Conservation (phyloP, 2,888 invertebrate species). For the Drosophila lacicola region DNA sequence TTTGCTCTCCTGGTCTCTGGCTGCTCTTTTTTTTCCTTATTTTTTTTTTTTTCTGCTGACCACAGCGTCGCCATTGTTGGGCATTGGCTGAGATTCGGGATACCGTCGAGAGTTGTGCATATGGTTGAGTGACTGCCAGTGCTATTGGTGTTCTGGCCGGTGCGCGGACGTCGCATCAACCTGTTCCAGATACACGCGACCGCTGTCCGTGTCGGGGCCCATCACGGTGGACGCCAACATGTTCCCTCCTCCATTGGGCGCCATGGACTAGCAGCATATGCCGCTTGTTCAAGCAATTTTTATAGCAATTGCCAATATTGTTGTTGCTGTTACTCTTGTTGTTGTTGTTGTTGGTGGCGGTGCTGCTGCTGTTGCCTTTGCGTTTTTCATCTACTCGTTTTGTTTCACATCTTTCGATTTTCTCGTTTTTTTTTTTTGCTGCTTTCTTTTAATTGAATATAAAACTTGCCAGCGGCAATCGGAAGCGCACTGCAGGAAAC, state of each 20-base stretch:
- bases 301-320: conserved; percentile 74
- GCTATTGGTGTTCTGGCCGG: conserved; percentile 19
- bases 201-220: conserved; percentile 31
- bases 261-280: conserved; percentile 62
- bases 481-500: conserved; percentile 76
- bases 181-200: conserved; percentile 48
- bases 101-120: conserved; percentile 66
- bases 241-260: conserved; percentile 34
- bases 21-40: conserved; percentile 14
- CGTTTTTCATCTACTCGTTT: conserved; percentile 35
- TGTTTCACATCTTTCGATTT: conserved; percentile 30
- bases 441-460: conserved; percentile 74
- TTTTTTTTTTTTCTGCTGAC: conserved; percentile 47
- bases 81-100: conserved; percentile 62
- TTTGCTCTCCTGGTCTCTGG: conserved; percentile 9
- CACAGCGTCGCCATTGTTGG: conserved; percentile 69
- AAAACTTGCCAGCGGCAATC: conserved; percentile 77
- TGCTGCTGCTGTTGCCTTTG: conserved; percentile 30
- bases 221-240: conserved; percentile 19
- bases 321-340: conserved; percentile 32
- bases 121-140: conserved; percentile 64
- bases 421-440: conserved; percentile 26
- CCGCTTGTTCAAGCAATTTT: conserved; percentile 72
- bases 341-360: conserved; percentile 17
- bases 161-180: conserved; percentile 37